phyloP scores from a whole-genome alignment of 1,140 invertebrate species.

The Pseudobourletiella spinata region DNA sequence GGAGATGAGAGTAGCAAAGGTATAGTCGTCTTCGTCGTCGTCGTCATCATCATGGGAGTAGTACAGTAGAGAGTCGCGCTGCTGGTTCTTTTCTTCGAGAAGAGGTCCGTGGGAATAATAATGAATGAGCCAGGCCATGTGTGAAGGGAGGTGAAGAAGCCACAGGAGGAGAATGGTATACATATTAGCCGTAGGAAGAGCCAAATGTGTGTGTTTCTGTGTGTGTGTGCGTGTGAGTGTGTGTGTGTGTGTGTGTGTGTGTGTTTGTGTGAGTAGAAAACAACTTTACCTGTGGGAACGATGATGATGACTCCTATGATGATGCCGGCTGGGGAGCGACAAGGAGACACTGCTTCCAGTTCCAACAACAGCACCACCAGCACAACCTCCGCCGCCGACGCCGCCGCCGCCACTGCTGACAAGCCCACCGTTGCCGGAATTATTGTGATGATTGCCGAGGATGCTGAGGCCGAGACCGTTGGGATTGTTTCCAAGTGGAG shows the following conservation, averaged over 20 bases:
- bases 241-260: no score
- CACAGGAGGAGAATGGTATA: slow-evolving; percentile 3
- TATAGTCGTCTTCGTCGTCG: no score
- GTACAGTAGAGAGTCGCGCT: no score
- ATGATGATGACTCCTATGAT: slow-evolving; percentile 26
- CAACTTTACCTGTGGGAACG: slow-evolving; percentile 27
- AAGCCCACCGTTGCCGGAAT: not conserved
- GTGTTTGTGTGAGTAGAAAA: no score
- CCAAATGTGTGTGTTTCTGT: no score
- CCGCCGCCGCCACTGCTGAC: not conserved
- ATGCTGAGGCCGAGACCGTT: not conserved
- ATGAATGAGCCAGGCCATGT: slow-evolving; percentile 24
- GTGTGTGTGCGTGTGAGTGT: no score
- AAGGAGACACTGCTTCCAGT: slow-evolving; percentile 24
- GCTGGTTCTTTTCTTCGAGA: not conserved
- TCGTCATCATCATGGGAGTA: no score
- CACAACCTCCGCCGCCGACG: not conserved
- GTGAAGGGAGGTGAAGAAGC: slow-evolving; percentile 21
- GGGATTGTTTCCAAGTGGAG: not conserved
- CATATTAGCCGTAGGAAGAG: not conserved
- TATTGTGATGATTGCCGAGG: not conserved
- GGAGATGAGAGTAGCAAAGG: no score
- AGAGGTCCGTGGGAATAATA: slow-evolving; percentile 11
- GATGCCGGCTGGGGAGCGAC: slow-evolving; percentile 26
- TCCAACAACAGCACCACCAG: not conserved